Base-by-base conservation (phyloP, 1,140 invertebrate genomes). In the Dreissena polymorpha region DNA sequence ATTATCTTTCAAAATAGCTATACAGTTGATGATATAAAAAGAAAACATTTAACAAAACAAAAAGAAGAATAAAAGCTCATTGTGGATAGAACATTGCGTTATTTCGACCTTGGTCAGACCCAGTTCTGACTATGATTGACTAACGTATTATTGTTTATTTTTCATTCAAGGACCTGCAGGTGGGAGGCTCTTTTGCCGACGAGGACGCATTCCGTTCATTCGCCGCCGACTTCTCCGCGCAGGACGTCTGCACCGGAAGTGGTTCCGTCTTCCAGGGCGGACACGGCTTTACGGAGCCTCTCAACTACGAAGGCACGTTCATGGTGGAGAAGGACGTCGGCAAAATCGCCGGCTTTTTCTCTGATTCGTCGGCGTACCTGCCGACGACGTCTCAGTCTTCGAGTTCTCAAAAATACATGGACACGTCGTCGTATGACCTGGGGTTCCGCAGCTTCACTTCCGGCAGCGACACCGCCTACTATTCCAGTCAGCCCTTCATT, bases 271-370 rank as follows among this genome's bases (percentile, higher is more conserved):
- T 79, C 29, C 72, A 76, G 77, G 79, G 51, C 23, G 21, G 76
- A 14, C 79, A 83, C 29, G 77, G 51, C 23, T 89, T 84, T 68
- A 86, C 85, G 5, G 86, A 87, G 71, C 60, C 88, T 8, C 86
- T 85, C 79, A 84, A 86, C 67, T 91, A 90, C 57, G 90, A 91
- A 80, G 89, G 89, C 29, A 84, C 84, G 2, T 87, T 86, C 53
- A 83, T 86, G 51, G 69, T 86, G n/a, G 88, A 89, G 63, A 89
- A 88, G 72, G 87, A 89, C 51, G 55, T 77, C 10, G 77, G 74
- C 10, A 89, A 88, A 79, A 85, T 87, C 67, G 75, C 83, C 14
- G 87, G 82, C 10, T 57, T 83, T 50, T 86, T 84, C 79, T 69
- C 65, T 67, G 86, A 82, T 16, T 10, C 70, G 21, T 21, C 70